Evolutionary conservation across 1,140 invertebrate genomes (phyloP), one percentile per base, ranked within the genome.

Genomic region (Zeugodacus cucurbitae): DNA sequence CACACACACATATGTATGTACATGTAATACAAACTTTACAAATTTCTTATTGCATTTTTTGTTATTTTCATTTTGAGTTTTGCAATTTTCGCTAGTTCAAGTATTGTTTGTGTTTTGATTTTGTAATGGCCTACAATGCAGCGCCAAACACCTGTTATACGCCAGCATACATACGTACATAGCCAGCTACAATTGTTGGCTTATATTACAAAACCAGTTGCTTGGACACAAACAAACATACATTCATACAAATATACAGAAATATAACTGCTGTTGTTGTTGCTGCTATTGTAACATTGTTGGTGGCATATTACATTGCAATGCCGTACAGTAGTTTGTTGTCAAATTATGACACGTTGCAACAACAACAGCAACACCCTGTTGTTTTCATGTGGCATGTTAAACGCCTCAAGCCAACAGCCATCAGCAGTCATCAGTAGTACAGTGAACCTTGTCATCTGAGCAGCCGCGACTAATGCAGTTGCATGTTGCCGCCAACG

Each of bases 141-240:
- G 26, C 59, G 86, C 62, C 86, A 88, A 88, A 88, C 88, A 88
- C 88, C 88, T 88, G 88, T 86, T 88, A 82, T 58, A 70, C 59
- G 10, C 41, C 41, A n/a, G 37, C 58, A 44, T 64, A 54, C 41
- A 78, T 26, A 26, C 20, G 48, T 8, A 26, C 26, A 29, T 29
- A 32, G 1, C 26, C 6, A 82, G n/a, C 26, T 82, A 48, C 10
- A 54, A 48, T 54, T 11, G 11, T 20, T 48, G 74, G 17, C 26
- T 82, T 48, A 34, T 82, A 48, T 82, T 82, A 82, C 74, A 82
- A 48, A 82, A 44, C 37, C 74, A 82, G 74, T 82, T 54, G 74
- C 26, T 74, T 74, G 11, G 74, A 11, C 74, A 11, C 64, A 34
- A 6, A 26, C 10, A 37, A 3, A 70, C 11, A 32, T 70, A 70